Percentiles rank a stretch among this genome's conserved stretches.
phyloP scores from a whole-genome alignment of 2,113 vertebrate species.

The Malurus melanocephalus region DNA sequence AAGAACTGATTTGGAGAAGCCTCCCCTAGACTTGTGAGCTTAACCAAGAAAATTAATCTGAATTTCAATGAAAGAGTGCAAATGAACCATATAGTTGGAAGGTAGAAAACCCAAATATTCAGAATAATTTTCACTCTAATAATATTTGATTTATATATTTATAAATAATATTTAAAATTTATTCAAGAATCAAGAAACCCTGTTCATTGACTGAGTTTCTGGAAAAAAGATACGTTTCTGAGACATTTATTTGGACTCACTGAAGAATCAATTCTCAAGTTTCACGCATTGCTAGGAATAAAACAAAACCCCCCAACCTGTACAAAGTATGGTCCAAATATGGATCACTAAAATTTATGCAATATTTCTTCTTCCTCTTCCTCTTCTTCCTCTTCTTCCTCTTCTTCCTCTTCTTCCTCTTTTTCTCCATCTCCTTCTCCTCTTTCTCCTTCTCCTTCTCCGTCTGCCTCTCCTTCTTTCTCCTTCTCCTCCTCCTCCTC shows the following conservation, averaged over 20 bases:
- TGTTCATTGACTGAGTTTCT: not conserved
- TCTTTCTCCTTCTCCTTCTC: not conserved
- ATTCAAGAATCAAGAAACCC: not conserved
- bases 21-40: not conserved
- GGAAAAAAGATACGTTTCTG: not conserved
- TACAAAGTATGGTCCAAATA: not conserved
- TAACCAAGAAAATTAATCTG: not conserved
- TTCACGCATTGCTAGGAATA: not conserved
- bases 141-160: not conserved
- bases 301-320: accelerated
- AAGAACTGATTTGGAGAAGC: not conserved
- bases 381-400: not conserved
- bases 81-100: not conserved
- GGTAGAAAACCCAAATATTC: not conserved
- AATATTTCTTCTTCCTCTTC: not conserved
- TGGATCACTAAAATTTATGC: not conserved
- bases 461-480: not conserved
- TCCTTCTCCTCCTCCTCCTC: not conserved
- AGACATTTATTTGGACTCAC: not conserved
- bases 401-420: not conserved
- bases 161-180: no score
- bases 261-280: not conserved
- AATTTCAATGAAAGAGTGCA: not conserved
- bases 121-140: not conserved
- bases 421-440: not conserved